Base-by-base conservation (phyloP, 1,140 invertebrate genomes). In the Papilio glaucus region DNA sequence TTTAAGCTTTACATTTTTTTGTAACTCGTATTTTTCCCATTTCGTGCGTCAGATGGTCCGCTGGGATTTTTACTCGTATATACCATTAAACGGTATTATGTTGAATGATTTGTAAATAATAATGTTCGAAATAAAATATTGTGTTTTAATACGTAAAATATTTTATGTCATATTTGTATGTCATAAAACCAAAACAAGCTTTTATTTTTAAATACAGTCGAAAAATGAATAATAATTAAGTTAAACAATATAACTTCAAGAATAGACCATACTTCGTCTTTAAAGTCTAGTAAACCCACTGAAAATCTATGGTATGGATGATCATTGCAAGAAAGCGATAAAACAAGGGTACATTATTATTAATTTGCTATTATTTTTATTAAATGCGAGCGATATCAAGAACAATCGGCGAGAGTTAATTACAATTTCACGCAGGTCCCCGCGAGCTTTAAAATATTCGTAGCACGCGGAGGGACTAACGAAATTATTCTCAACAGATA, bases 1-100 rank as follows among this genome's bases (percentile, higher is more conserved):
- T 88, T 88, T 88, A 85, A 88, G 88, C 77, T 85, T 78, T 78
- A 69, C 26, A 57, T 80, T 82, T 87, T 91, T 88, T 85, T 74
- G 72, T 24, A 77, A 76, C 80, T 73, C 49, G 57, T 70, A 79
- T 85, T 88, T 86, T 87, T 89, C 81, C 77, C 78, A 76, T 72
- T 73, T 70, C 74, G 53, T 38, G 71, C 78, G 77, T 72, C 84
- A 84, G 82, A 81, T 84, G 83, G 69, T 72, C 26, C 39, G n/a
- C 63, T 24, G 67, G 67, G 29, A 69, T 69, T 65, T 65, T 69
- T 33, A 69, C 39, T 57, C 45, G 26, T 37, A 63, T 10, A 9
- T 63, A 67, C 38, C 21, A 57, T 57, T 57, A 57, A 57, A 57
- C 21, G 2, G 24, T 57, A 57, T 6, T 3, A 33, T 6, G 24